Conservation (phyloP, 2,797 vertebrate genomes). For the Emys orbicularis region DNA sequence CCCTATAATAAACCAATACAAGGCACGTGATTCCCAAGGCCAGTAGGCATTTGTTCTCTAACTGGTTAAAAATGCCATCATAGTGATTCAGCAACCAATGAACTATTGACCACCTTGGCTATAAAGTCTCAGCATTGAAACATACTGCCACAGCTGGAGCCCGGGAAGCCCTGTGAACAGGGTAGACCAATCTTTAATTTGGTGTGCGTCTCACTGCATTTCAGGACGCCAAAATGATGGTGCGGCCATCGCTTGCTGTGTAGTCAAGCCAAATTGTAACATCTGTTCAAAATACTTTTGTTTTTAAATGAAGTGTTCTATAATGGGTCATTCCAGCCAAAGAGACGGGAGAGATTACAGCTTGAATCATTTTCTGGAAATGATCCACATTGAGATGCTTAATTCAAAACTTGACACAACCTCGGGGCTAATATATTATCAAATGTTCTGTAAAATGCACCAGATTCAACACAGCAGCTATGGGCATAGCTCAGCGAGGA, state of each 20-base stretch:
- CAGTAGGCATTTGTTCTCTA: neutral
- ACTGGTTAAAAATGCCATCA: neutral
- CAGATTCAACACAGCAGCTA: slow-evolving; percentile 56
- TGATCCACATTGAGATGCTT: slow-evolving; percentile 32
- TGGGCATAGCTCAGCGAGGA: neutral
- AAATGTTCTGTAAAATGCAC: slow-evolving; percentile 67
- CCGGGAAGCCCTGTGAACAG: fast-evolving
- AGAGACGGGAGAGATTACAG: neutral
- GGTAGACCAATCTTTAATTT: neutral
- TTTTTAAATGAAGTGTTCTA: neutral
- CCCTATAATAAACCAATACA: too few species aligned
- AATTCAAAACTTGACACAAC: slow-evolving; percentile 20
- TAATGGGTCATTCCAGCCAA: neutral
- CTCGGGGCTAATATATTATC: slow-evolving; percentile 35
- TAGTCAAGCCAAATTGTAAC: fast-evolving
- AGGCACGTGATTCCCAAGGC: neutral
- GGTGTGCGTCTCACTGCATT: neutral
- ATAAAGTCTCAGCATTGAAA: neutral
- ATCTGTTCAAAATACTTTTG: neutral
- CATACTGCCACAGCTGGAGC: fast-evolving
- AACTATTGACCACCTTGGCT: neutral
- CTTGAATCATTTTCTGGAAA: slow-evolving; percentile 35
- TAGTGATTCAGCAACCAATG: neutral
- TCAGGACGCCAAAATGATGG: neutral
- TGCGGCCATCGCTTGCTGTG: neutral